Base-by-base conservation (phyloP, 2,888 invertebrate genomes). In the Notodonta dromedarius region DNA sequence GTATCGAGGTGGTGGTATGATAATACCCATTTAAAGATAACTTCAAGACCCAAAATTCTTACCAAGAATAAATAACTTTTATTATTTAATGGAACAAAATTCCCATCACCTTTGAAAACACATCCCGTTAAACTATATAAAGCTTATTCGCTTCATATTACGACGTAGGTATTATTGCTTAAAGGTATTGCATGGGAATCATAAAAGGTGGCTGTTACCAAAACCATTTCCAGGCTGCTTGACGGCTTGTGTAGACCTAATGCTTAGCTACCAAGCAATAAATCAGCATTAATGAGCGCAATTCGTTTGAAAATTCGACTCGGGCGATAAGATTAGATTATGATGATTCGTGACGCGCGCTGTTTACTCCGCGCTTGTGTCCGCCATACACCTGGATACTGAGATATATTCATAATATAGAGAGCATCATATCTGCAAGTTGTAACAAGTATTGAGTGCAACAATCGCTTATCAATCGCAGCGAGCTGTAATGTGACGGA, bases 241-340 rank as follows among this genome's bases (percentile, higher is more conserved):
- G 44, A 44, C 44, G 44, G 11, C 35, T 4, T 24, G 4, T 44
- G 6, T 13, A 44, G 44, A 44, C 9, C 44, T 44, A 44, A 44
- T n/a, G 48, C 48, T 14, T 48, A 48, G 9, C 46, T 32, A 44
- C 35, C 39, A n/a, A 8, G 42, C 46, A 58, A 62, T 62, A 62
- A 58, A 62, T 58, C 51, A 58, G 56, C 58, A 62, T 53, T 59
- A 62, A 44, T 51, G 56, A 46, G 44, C 58, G 58, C 46, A 52
- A 24, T 39, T 46, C 54, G 24, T 35, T 35, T 9, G 51, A 9
- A 56, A 42, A 52, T 56, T 56, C 14, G 24, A 16, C 13, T 14
- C 48, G 13, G 12, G 35, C 4, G 44, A 44, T 56, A 44, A 52
- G 61, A 61, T 61, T 48, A 61, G 61, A 57, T 57, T 58, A 51